These are phyloP conservation scores for Melanaphis sacchari DNA, from an alignment of 1,140 invertebrate species.

Conservation along the genomic window DNA sequence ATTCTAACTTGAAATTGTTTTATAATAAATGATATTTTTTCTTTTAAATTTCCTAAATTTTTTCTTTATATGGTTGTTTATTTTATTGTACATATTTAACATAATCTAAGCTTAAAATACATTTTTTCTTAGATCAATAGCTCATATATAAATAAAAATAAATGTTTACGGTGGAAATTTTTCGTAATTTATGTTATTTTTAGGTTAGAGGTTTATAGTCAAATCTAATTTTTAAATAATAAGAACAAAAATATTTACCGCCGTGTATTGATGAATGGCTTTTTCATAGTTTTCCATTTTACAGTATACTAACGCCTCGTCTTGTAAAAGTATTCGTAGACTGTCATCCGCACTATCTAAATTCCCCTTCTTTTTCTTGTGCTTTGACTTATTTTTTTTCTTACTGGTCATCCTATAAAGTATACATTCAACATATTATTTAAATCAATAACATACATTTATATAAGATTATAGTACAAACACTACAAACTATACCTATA, in stretches of 20 bases:
- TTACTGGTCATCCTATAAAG: conserved; percentile 43
- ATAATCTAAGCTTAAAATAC: too few relatives aligned
- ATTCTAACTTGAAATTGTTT: too few relatives aligned
- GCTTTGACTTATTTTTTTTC: conserved; percentile 40
- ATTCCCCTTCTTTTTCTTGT: conserved; percentile 47
- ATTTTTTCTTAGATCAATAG: too few relatives aligned
- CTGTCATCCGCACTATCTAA: conserved; percentile 13
- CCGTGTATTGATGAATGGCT: conserved; percentile 71
- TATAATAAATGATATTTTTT: too few relatives aligned
- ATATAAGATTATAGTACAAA: background rate
- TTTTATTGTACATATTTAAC: too few relatives aligned
- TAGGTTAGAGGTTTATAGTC: background rate
- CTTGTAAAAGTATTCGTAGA: conserved; percentile 60
- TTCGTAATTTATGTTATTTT: too few relatives aligned
- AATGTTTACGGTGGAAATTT: too few relatives aligned
- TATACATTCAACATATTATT: background rate
- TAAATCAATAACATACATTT: background rate
- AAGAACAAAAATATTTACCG: conserved; percentile 66
- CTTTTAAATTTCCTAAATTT: too few relatives aligned
- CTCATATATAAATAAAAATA: background rate
- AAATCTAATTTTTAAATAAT: background rate
- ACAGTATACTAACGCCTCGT: conserved; percentile 74
- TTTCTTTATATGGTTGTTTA: too few relatives aligned
- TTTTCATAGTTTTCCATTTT: conserved; percentile 75
- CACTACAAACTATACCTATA: too few relatives aligned